Evolutionary conservation across 2,797 vertebrate genomes (phyloP).

Genomic region (Danio choprae): DNA sequence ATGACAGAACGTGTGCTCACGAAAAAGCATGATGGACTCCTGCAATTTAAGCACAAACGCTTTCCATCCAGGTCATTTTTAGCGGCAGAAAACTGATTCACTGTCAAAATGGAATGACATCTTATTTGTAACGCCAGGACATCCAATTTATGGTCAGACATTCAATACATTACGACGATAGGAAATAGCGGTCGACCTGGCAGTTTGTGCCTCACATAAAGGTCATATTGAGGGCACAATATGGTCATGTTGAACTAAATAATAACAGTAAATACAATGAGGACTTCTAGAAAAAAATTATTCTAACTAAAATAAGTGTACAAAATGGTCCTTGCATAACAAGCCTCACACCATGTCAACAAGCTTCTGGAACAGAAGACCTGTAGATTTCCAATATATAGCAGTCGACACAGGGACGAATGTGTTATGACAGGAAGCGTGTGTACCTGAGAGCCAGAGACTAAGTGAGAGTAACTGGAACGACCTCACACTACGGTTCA

Average conservation of each 20-base stretch:
- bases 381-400: background rate
- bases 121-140: constrained; percentile 5
- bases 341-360: background rate
- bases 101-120: constrained; percentile 25
- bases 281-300: background rate
- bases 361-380: background rate
- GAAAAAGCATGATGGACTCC: constrained; percentile 2
- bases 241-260: background rate
- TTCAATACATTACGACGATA: background rate
- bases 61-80: constrained; percentile 2
- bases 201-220: background rate
- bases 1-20: background rate
- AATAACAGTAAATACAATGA: background rate
- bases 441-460: constrained; percentile 20
- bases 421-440: constrained; percentile 28
- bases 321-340: background rate
- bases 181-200: background rate
- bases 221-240: background rate
- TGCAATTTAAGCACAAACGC: background rate
- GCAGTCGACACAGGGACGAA: background rate
- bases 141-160: constrained; percentile 1
- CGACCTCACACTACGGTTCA: constrained; percentile 32
- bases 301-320: background rate
- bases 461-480: constrained; percentile 17
- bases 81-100: background rate